Percentiles rank a stretch among this genome's conserved stretches.
Conservation (phyloP, 2,888 invertebrate species). For the Ectobius pallidus region DNA sequence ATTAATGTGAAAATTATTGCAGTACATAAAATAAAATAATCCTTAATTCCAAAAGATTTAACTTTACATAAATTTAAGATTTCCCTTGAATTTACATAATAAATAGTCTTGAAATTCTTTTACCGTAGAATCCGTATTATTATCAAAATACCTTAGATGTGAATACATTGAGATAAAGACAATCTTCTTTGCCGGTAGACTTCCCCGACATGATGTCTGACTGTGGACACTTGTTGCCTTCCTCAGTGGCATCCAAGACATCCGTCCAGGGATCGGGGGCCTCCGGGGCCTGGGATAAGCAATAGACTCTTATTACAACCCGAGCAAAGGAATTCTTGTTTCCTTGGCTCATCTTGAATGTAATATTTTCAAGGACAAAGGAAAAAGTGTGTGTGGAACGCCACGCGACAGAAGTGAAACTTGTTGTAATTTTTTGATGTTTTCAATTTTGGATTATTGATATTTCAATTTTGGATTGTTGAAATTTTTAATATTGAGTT, state of each 20-base stretch:
- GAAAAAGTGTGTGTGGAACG: not conserved
- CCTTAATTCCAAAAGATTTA: no score
- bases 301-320: not conserved
- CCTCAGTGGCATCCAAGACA: not conserved
- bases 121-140: not conserved
- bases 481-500: no score
- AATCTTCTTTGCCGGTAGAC: conserved; percentile 17
- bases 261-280: conserved; percentile 32
- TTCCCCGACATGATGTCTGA: not conserved
- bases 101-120: not conserved
- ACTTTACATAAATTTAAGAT: no score
- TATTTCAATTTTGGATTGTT: no score
- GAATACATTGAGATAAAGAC: conserved; percentile 29
- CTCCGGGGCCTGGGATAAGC: conserved; percentile 21
- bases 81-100: no score
- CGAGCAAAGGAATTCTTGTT: no score
- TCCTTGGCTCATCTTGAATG: not conserved
- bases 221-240: conserved; percentile 9
- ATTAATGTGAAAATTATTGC: not conserved
- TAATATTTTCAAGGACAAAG: not conserved
- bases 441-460: no score
- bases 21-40: no score
- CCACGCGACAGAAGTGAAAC: no score
- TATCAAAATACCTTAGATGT: conserved; percentile 13
- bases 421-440: no score